phyloP scores from a whole-genome alignment of 2,888 invertebrate genomes.

The Nomada ruficornis region DNA sequence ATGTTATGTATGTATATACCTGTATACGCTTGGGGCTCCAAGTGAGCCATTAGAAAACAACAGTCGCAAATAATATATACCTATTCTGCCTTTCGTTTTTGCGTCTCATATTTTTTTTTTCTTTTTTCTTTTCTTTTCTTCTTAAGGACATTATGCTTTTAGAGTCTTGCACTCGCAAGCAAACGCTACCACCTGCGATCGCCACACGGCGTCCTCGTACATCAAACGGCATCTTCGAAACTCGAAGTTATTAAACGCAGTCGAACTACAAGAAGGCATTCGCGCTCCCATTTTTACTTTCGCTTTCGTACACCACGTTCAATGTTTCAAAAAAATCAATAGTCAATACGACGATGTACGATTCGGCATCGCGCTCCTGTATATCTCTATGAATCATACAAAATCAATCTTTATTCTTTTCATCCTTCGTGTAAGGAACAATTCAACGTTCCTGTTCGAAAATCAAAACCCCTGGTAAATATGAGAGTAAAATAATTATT shows the following conservation, averaged over 20 bases:
- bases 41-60: conserved; percentile 83
- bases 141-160: conserved; percentile 65
- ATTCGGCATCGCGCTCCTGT: conserved; percentile 47
- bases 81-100: conserved; percentile 65
- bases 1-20: conserved; percentile 73
- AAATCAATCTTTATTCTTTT: conserved; percentile 37
- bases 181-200: conserved; percentile 30
- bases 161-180: conserved; percentile 58
- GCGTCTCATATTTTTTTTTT: conserved; percentile 1
- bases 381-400: conserved; percentile 54
- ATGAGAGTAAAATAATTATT: conserved; percentile 74
- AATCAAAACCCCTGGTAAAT: conserved; percentile 73
- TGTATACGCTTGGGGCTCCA: conserved; percentile 75
- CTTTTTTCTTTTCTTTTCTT: conserved; percentile 64
- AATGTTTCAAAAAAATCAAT: conserved; percentile 58
- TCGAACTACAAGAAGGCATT: conserved; percentile 57
- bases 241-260: conserved; percentile 53
- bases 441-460: conserved; percentile 59
- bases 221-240: conserved; percentile 57
- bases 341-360: conserved; percentile 60
- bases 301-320: conserved; percentile 51
- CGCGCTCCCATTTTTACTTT: conserved; percentile 53
- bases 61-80: conserved; percentile 81
- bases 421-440: conserved; percentile 28
- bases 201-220: conserved; percentile 57